A percentile compares a stretch with the other conserved stretches of the same genome.
Conservation (phyloP, 1,140 invertebrate genomes). For the Drosophila tropicalis region DNA sequence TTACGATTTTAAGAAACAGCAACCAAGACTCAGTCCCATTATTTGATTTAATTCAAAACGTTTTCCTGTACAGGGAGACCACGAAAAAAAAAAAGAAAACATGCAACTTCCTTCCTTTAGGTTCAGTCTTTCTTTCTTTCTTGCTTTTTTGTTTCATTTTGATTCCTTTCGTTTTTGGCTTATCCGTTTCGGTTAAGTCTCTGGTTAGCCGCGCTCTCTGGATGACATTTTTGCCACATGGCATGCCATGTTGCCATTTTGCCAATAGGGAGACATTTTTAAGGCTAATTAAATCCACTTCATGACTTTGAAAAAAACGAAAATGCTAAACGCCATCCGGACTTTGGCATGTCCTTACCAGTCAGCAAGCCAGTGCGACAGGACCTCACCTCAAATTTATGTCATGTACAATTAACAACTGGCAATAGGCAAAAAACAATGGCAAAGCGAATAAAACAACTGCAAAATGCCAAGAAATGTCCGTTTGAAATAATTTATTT, state of each 20-base stretch:
- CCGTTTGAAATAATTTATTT: constrained; percentile 52
- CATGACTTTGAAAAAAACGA: constrained; percentile 42
- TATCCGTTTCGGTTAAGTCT: constrained; percentile 16
- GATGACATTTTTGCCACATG: constrained; percentile 48
- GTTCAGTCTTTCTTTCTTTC: constrained; percentile 26
- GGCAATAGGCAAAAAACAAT: too few species aligned
- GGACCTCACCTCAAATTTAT: constrained; percentile 51
- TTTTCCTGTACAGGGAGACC: too few species aligned
- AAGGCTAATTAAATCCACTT: constrained; percentile 76
- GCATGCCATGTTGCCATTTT: constrained; percentile 66
- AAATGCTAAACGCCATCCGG: constrained; percentile 77
- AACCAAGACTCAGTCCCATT: background rate
- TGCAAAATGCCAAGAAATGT: constrained; percentile 47
- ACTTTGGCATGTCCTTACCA: constrained; percentile 36
- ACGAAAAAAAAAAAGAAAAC: constrained; percentile 38
- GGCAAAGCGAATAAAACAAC: constrained; percentile 6
- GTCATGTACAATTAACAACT: constrained; percentile 64
- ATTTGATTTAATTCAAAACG: constrained; percentile 46
- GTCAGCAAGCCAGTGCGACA: constrained; percentile 33
- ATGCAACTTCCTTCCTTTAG: constrained; percentile 64
- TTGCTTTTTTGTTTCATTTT: too few species aligned
- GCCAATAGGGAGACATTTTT: constrained; percentile 67
- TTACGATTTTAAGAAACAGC: background rate
- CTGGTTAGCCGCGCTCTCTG: background rate
- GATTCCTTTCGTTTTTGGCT: constrained; percentile 32